These are phyloP conservation scores for Harpalus rufipes DNA, from an alignment of 2,888 invertebrate genomes.

Conservation along the genomic window DNA sequence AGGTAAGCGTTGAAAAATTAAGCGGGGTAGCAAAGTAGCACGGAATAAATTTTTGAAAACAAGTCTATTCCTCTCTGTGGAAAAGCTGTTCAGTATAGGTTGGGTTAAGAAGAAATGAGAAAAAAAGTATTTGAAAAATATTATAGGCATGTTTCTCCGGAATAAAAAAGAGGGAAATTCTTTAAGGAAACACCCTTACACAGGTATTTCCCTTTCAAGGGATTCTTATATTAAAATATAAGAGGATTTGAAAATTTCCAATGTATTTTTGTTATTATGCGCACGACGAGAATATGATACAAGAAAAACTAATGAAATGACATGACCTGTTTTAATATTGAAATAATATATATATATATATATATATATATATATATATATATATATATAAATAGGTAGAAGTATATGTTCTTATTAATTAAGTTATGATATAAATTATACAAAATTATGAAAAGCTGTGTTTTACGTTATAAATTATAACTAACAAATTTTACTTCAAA, in stretches of 20 bases:
- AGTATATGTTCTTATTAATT: not conserved
- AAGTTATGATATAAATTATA: no score
- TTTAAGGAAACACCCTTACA: constrained; percentile 14
- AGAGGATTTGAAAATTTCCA: constrained; percentile 25
- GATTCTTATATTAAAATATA: constrained; percentile 26
- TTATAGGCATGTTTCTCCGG: not conserved
- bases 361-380: constrained; percentile 1
- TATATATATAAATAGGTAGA: not conserved
- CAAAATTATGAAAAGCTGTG: no score
- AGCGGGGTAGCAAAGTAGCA: not conserved
- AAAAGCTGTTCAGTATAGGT: not conserved
- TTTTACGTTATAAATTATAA: no score
- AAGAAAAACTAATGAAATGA: not conserved
- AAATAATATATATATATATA: not conserved
- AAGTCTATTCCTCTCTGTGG: not conserved
- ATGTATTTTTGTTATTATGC: constrained; percentile 14
- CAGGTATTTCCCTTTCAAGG: constrained; percentile 28
- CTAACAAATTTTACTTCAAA: no score
- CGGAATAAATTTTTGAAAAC: not conserved
- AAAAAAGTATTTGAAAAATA: constrained; percentile 34
- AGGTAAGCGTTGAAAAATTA: not conserved
- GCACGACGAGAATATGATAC: not conserved
- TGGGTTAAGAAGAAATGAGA: not conserved
- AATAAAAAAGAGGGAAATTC: constrained; percentile 24
- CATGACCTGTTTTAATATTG: no score